Conservation (phyloP, 1,140 invertebrate genomes). For the Scaptomyza hsui region DNA sequence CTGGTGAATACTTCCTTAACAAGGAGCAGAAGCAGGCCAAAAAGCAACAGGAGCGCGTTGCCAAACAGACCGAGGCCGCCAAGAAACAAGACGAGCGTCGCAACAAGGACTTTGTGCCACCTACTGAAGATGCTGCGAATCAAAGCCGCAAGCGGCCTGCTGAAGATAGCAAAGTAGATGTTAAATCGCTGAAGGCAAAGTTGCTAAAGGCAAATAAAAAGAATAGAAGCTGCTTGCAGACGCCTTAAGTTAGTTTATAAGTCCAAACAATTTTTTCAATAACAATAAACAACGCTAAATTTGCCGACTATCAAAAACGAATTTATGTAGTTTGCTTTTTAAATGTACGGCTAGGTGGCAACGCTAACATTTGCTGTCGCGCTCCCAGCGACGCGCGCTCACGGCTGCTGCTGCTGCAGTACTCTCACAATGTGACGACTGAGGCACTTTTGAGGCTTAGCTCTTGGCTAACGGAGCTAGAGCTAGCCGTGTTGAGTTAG, state of each 20-base stretch:
- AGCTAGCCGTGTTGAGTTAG: conserved; percentile 56
- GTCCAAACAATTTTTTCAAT: conserved; percentile 3
- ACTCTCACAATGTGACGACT: conserved; percentile 6
- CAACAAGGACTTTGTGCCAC: conserved; percentile 92
- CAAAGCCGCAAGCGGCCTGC: conserved; percentile 43
- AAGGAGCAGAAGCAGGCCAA: conserved; percentile 91
- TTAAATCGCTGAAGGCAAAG: conserved; percentile 73
- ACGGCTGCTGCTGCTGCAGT: background rate
- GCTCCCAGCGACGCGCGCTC: conserved; percentile 5
- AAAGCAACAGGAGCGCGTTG: conserved; percentile 89
- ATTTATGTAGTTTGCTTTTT: too few relatives aligned
- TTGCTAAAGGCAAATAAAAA: conserved; percentile 76
- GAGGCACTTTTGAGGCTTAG: conserved; percentile 56
- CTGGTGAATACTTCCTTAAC: conserved; percentile 98
- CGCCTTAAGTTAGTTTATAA: conserved; percentile 39
- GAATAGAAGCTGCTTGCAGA: conserved; percentile 49
- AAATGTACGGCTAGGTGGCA: conserved; percentile 14
- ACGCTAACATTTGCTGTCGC: conserved; percentile 5
- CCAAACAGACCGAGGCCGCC: conserved; percentile 89
- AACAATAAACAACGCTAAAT: too few relatives aligned
- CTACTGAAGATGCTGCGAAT: conserved; percentile 86
- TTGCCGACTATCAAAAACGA: too few relatives aligned
- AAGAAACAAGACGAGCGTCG: conserved; percentile 91
- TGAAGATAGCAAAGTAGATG: conserved; percentile 58
- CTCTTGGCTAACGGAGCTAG: conserved; percentile 60